phyloP scores from a whole-genome alignment of 2,113 vertebrate genomes.

The Prunella fulvescens region DNA sequence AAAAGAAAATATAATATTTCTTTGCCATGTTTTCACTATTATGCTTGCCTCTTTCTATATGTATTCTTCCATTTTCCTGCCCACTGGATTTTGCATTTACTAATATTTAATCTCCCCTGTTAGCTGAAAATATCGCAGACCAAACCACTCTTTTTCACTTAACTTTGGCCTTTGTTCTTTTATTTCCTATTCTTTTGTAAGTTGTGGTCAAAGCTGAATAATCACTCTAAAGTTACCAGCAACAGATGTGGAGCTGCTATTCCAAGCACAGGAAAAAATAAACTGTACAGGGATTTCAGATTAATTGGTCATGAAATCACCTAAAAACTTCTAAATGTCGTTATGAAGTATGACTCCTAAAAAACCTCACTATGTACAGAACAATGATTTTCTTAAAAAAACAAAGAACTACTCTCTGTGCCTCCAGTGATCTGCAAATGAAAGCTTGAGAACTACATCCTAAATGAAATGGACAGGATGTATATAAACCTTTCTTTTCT shows the following conservation, averaged over 20 bases:
- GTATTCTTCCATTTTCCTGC: neutral
- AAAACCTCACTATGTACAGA: neutral
- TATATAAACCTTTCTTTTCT: conserved; percentile 49
- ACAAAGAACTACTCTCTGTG: neutral
- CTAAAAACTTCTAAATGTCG: conserved; percentile 23
- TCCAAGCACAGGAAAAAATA: neutral
- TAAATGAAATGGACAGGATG: neutral
- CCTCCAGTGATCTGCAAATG: neutral
- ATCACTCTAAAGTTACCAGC: neutral
- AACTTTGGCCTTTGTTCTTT: neutral
- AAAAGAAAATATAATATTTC: neutral
- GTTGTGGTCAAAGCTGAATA: neutral
- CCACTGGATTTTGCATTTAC: neutral
- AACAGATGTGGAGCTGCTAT: neutral
- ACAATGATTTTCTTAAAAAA: conserved; percentile 23
- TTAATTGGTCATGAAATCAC: conserved; percentile 34
- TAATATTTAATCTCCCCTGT: neutral
- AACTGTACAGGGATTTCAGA: neutral
- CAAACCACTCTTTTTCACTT: neutral
- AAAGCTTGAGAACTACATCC: neutral
- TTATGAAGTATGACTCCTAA: neutral
- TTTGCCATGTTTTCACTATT: neutral
- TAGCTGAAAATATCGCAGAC: neutral
- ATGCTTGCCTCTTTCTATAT: neutral
- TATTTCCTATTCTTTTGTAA: neutral